Percentiles rank a stretch among this genome's conserved stretches.
These are phyloP conservation scores for Rhabdornis inornatus DNA, from an alignment of 2,113 vertebrate genomes.

Conservation along the genomic window DNA sequence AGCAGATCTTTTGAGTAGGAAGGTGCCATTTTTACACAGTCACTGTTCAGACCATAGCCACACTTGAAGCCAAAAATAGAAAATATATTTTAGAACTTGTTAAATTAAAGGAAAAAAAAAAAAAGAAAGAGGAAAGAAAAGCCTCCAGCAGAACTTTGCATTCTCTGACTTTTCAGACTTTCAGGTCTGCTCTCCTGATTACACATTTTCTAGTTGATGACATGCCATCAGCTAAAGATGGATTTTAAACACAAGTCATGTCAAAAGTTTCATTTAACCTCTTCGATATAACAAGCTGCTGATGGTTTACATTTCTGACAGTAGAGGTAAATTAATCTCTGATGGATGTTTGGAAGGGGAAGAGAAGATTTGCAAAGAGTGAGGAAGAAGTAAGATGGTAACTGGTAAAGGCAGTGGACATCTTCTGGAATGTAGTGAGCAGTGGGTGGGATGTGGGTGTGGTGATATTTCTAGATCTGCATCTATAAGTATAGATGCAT, in stretches of 20 bases:
- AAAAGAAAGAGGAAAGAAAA: not conserved
- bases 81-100: slow-evolving; percentile 68
- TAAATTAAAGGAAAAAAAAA: slow-evolving; percentile 33
- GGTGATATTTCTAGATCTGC: slow-evolving; percentile 56
- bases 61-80: slow-evolving; percentile 63
- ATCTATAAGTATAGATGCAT: slow-evolving; percentile 23
- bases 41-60: slow-evolving; percentile 59
- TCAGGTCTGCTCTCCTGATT: slow-evolving; percentile 69
- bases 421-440: slow-evolving; percentile 30
- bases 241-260: slow-evolving; percentile 69
- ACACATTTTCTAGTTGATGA: slow-evolving; percentile 70
- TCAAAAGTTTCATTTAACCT: slow-evolving; percentile 72
- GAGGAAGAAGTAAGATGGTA: not conserved
- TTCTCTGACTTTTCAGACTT: slow-evolving; percentile 62
- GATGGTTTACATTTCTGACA: slow-evolving; percentile 67
- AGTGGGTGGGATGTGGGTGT: slow-evolving; percentile 33
- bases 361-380: not conserved
- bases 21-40: slow-evolving; percentile 61
- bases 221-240: slow-evolving; percentile 69
- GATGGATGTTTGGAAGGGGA: slow-evolving; percentile 47
- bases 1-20: slow-evolving; percentile 65
- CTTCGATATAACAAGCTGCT: slow-evolving; percentile 65
- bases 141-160: slow-evolving; percentile 54
- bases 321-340: slow-evolving; percentile 65
- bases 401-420: slow-evolving; percentile 47